Percentiles rank a stretch among this genome's conserved stretches.
Conservation (phyloP, 35 echinoderm and acorn worm genomes). For the Stichopus chloronotus region DNA sequence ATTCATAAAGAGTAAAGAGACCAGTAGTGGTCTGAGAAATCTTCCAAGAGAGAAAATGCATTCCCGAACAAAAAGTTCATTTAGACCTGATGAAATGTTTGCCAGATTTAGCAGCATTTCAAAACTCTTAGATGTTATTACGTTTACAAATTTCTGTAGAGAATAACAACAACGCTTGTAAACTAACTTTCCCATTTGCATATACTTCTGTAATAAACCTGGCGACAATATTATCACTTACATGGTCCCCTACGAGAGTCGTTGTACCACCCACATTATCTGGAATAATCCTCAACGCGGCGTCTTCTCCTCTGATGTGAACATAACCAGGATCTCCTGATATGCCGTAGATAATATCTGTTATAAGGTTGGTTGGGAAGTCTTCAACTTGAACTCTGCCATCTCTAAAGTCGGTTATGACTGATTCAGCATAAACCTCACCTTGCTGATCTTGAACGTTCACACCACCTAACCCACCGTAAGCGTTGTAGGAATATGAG, state of each 20-base stretch:
- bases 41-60: too few species aligned
- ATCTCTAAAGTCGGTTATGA: conserved; percentile 2
- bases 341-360: conserved; percentile 26
- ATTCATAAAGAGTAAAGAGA: too few species aligned
- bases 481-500: not conserved
- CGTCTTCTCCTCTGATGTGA: not conserved
- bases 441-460: not conserved
- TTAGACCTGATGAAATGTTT: too few species aligned
- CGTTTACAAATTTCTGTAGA: too few species aligned
- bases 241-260: not conserved
- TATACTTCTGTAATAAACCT: too few species aligned
- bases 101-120: too few species aligned
- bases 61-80: too few species aligned
- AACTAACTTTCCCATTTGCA: too few species aligned
- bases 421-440: conserved; percentile 5
- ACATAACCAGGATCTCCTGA: not conserved
- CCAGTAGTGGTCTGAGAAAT: too few species aligned
- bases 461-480: not conserved
- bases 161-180: too few species aligned
- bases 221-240: too few species aligned
- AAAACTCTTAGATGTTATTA: too few species aligned
- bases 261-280: not conserved
- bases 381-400: not conserved
- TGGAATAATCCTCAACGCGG: not conserved
- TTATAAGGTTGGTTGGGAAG: not conserved